A percentile compares a stretch with the other conserved stretches of the same genome.
Conservation (phyloP, 2,113 vertebrate species). For the Pollachius pollachius region DNA sequence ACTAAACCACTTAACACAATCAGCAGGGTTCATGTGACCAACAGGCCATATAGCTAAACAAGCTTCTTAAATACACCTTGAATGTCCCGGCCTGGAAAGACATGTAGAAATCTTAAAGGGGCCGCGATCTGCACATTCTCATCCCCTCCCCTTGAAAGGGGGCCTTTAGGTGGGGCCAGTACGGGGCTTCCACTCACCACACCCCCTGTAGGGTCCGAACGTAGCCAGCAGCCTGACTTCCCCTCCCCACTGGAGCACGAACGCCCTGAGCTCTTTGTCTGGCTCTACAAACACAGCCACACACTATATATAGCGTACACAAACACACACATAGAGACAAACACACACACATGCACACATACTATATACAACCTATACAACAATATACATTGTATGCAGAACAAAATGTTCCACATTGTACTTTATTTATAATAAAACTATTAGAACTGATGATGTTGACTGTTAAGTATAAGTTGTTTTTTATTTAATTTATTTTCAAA, state of each 20-base stretch:
- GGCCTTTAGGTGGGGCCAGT: constrained; percentile 48
- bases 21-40: no score
- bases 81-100: constrained; percentile 14
- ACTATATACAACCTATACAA: no score
- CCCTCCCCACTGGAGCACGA: neutral
- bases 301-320: neutral
- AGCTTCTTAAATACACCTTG: neutral
- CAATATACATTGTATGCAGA: no score
- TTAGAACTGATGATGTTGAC: no score
- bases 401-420: no score
- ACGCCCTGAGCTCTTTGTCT: neutral
- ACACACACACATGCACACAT: neutral
- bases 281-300: neutral
- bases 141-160: constrained; percentile 44
- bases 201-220: constrained; percentile 23
- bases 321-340: neutral
- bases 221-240: constrained; percentile 16
- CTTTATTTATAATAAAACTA: no score
- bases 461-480: no score
- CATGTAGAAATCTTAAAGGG: constrained; percentile 29
- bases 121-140: constrained; percentile 42
- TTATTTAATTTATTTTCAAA: no score
- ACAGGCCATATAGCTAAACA: neutral
- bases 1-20: no score
- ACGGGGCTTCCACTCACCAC: constrained; percentile 36